Evolutionary conservation across 2,113 vertebrate species (phyloP).

Genomic region (Gorilla gorilla): DNA sequence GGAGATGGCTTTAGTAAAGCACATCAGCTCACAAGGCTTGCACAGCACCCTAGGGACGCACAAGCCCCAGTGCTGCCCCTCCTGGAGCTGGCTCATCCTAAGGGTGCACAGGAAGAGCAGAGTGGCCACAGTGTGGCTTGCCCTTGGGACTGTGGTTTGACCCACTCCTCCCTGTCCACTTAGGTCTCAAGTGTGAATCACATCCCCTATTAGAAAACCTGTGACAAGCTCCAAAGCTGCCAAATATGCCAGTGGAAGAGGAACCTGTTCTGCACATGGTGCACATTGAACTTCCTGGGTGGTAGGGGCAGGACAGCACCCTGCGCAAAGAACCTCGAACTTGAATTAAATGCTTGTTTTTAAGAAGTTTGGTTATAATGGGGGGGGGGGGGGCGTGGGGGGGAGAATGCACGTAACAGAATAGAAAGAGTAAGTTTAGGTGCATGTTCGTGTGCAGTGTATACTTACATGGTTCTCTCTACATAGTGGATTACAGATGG

Average conservation of each 20-base stretch:
- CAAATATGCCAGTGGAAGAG: not conserved
- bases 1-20: not conserved
- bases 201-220: not conserved
- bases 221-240: not conserved
- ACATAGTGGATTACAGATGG: not conserved
- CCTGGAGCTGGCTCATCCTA: not conserved
- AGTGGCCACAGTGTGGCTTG: not conserved
- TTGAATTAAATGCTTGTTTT: not conserved
- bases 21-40: not conserved
- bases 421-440: not conserved
- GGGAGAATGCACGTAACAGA: not conserved
- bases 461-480: not conserved
- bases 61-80: fast-evolving
- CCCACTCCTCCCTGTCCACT: not conserved
- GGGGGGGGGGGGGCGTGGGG: not conserved
- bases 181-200: not conserved
- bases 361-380: not conserved
- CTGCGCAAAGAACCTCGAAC: not conserved
- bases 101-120: not conserved
- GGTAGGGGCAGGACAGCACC: not conserved
- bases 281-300: not conserved
- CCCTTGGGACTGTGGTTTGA: too few species aligned
- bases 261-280: not conserved
- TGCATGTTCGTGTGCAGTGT: fast-evolving
- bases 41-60: fast-evolving